These are phyloP conservation scores for Archaeoteleia sp. DNA, from an alignment of 2,888 invertebrate species.

Conservation along the genomic window DNA sequence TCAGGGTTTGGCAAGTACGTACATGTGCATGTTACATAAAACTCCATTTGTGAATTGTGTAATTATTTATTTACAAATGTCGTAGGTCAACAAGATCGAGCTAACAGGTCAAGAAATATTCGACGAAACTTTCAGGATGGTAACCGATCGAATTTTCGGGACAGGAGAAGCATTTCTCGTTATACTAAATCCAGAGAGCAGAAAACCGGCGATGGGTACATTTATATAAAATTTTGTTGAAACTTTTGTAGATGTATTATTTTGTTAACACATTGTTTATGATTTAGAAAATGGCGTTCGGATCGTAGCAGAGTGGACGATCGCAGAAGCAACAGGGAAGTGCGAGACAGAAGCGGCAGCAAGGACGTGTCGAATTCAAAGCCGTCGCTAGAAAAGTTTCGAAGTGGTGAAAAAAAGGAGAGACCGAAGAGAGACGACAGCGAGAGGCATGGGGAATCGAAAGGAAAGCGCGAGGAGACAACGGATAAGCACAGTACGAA, in stretches of 20 bases:
- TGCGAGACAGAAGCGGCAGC: slow-evolving; percentile 53
- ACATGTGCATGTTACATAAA: slow-evolving; percentile 7
- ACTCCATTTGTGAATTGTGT: not conserved
- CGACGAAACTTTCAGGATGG: slow-evolving; percentile 33
- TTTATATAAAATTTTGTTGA: not conserved
- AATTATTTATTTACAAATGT: slow-evolving; percentile 1
- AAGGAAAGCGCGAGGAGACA: slow-evolving; percentile 33
- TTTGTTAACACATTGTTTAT: no score
- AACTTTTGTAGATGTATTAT: no score
- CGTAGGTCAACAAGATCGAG: slow-evolving; percentile 22
- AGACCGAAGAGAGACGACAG: slow-evolving; percentile 48
- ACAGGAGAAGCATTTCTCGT: slow-evolving; percentile 33
- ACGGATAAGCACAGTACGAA: slow-evolving; percentile 20
- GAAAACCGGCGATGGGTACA: slow-evolving; percentile 42
- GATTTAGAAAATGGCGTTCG: slow-evolving; percentile 5
- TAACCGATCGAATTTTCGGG: slow-evolving; percentile 40
- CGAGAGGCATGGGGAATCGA: slow-evolving; percentile 43
- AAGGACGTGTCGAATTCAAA: slow-evolving; percentile 40
- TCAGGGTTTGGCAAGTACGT: slow-evolving; percentile 60
- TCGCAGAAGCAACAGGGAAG: slow-evolving; percentile 57
- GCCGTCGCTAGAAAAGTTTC: slow-evolving; percentile 21
- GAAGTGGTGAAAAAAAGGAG: slow-evolving; percentile 32
- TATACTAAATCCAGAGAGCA: slow-evolving; percentile 46
- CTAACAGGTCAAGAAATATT: slow-evolving; percentile 13
- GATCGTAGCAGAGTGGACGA: slow-evolving; percentile 55